Evolutionary conservation across 2,113 vertebrate species (phyloP).

Genomic region (Perognathus longimembris): DNA sequence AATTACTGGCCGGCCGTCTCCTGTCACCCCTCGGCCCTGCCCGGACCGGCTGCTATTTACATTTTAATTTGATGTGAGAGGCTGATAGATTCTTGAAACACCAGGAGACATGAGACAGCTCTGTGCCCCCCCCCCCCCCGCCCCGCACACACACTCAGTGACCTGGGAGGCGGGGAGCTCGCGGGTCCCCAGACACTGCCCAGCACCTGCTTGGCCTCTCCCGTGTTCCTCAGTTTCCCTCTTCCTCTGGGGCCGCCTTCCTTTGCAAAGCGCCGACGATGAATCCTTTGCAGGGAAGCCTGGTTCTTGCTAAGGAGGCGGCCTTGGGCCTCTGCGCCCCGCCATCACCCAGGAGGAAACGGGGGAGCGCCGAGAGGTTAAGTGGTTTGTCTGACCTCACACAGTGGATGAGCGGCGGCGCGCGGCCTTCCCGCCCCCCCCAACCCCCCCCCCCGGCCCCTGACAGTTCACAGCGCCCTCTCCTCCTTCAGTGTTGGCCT

Average conservation of each 20-base stretch:
- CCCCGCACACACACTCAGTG: not conserved
- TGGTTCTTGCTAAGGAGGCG: not conserved
- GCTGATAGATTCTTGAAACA: constrained; percentile 73
- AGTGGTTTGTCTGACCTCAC: not conserved
- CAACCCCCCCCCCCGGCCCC: not conserved
- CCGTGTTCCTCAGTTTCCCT: not conserved
- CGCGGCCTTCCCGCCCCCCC: too few relatives aligned
- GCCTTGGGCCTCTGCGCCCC: not conserved
- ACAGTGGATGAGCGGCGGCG: not conserved
- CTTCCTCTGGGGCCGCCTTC: not conserved
- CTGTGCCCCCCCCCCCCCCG: not conserved
- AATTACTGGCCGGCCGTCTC: constrained; percentile 68
- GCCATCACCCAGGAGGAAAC: not conserved
- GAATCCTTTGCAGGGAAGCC: not conserved
- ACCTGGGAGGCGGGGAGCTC: not conserved
- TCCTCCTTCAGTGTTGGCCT: not conserved
- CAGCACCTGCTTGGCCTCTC: not conserved
- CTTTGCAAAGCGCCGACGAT: fast-evolving
- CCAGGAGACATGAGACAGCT: not conserved
- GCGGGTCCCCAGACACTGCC: not conserved
- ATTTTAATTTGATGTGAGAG: constrained; percentile 81
- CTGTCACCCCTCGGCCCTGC: constrained; percentile 69
- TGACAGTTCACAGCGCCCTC: not conserved
- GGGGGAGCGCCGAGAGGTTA: constrained; percentile 38
- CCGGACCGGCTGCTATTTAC: constrained; percentile 74